Conservation (phyloP, 2,888 invertebrate species). For the Pocota personata region DNA sequence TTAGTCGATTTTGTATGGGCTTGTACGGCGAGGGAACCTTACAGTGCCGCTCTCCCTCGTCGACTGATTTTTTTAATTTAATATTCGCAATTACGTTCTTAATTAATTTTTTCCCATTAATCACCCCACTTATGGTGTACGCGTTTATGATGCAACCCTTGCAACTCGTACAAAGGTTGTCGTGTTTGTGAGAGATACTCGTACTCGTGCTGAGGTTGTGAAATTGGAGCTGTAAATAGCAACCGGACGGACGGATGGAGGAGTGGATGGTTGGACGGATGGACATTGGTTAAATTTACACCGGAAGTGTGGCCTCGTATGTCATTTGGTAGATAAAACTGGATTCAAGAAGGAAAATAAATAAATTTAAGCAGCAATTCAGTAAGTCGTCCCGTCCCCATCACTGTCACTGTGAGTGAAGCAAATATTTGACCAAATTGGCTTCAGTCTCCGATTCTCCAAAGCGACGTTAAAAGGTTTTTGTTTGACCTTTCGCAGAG, state of each 20-base stretch:
- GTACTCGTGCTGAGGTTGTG: constrained; percentile 26
- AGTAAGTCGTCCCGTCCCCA: background rate
- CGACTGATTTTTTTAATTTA: constrained; percentile 53
- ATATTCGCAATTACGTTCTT: constrained; percentile 66
- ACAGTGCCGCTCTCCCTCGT: background rate
- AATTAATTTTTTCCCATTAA: constrained; percentile 51
- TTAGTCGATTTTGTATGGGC: constrained; percentile 8
- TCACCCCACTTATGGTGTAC: constrained; percentile 16
- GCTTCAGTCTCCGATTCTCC: constrained; percentile 31
- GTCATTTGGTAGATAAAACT: background rate
- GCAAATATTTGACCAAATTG: constrained; percentile 61
- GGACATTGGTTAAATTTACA: constrained; percentile 39
- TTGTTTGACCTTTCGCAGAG: constrained; percentile 33
- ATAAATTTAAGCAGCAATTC: constrained; percentile 16
- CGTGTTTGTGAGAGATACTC: background rate
- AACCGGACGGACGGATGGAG: constrained; percentile 34
- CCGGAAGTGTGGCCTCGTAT: constrained; percentile 58
- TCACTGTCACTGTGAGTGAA: constrained; percentile 3
- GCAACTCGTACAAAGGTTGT: constrained; percentile 20
- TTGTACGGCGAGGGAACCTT: background rate
- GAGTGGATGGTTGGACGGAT: constrained; percentile 25
- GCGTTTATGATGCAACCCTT: constrained; percentile 40
- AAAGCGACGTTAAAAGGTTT: constrained; percentile 41
- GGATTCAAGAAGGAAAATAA: constrained; percentile 12
- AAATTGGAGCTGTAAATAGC: constrained; percentile 39